Percentiles rank a stretch among this genome's conserved stretches.
These are phyloP conservation scores for Rhinella marina DNA, from an alignment of 2,797 vertebrate genomes.

Conservation along the genomic window DNA sequence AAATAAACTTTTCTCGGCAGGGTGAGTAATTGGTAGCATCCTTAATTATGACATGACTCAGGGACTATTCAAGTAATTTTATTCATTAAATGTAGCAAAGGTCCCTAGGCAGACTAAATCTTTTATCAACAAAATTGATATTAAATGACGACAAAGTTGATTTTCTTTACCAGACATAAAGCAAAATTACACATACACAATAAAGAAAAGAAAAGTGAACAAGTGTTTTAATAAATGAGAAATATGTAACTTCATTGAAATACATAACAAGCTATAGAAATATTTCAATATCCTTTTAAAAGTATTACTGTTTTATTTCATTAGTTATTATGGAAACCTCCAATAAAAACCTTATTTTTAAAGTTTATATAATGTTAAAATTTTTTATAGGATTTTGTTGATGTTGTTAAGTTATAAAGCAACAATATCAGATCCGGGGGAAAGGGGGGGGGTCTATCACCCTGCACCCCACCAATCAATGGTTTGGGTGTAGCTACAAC, in stretches of 20 bases:
- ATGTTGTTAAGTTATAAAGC: too few species aligned
- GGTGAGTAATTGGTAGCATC: slow-evolving; percentile 72
- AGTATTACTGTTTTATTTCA: too few species aligned
- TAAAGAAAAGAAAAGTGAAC: slow-evolving; percentile 22
- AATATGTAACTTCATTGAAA: background rate
- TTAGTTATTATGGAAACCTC: too few species aligned
- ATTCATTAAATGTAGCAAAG: slow-evolving; percentile 71
- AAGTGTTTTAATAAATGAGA: slow-evolving; percentile 12
- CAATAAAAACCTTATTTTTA: too few species aligned
- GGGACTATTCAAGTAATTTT: slow-evolving; percentile 69
- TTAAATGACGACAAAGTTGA: slow-evolving; percentile 31
- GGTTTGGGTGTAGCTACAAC: too few species aligned
- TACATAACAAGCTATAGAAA: too few species aligned
- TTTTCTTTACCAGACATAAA: slow-evolving; percentile 17
- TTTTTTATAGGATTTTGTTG: too few species aligned
- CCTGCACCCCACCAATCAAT: too few species aligned
- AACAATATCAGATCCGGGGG: too few species aligned
- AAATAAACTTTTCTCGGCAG: slow-evolving; percentile 73
- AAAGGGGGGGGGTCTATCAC: too few species aligned
- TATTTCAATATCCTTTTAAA: too few species aligned
- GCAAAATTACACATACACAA: slow-evolving; percentile 37
- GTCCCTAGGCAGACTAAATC: slow-evolving; percentile 63
- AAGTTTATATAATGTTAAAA: too few species aligned
- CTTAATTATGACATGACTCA: slow-evolving; percentile 68
- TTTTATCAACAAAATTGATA: slow-evolving; percentile 56